Percentiles rank a stretch among this genome's conserved stretches.
phyloP scores from a whole-genome alignment of 2,888 invertebrate species.

The Oscheius sp. region DNA sequence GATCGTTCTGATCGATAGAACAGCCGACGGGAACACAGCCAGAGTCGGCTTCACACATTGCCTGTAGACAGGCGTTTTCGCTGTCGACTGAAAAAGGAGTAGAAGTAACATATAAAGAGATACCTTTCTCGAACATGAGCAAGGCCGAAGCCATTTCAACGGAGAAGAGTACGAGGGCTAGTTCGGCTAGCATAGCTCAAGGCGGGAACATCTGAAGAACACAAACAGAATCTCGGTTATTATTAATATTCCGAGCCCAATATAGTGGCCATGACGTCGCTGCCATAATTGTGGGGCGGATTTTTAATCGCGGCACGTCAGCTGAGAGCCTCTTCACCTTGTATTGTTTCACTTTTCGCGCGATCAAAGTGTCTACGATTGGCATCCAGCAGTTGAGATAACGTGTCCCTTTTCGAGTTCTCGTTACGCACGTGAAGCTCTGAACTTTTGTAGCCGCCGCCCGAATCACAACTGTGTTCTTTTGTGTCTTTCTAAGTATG shows the following conservation, averaged over 20 bases:
- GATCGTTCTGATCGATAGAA: slow-evolving; percentile 61
- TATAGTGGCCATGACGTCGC: slow-evolving; percentile 4
- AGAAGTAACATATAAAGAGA: background rate
- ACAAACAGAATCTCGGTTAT: background rate
- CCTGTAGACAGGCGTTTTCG: slow-evolving; percentile 67
- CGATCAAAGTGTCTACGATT: too few relatives aligned
- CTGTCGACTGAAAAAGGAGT: slow-evolving; percentile 61
- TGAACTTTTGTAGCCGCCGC: too few relatives aligned
- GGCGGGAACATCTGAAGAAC: slow-evolving; percentile 33
- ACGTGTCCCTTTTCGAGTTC: too few relatives aligned
- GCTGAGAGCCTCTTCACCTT: too few relatives aligned
- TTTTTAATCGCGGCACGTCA: background rate
- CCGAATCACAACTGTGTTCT: too few relatives aligned
- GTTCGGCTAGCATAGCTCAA: slow-evolving; percentile 29
- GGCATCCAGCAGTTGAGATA: too few relatives aligned
- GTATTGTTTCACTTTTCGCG: too few relatives aligned
- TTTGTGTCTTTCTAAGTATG: too few relatives aligned
- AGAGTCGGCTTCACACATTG: slow-evolving; percentile 71
- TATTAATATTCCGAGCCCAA: background rate
- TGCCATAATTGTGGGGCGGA: background rate
- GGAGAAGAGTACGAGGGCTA: slow-evolving; percentile 28
- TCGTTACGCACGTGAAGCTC: too few relatives aligned
- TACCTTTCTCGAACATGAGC: slow-evolving; percentile 44
- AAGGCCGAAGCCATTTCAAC: slow-evolving; percentile 25
- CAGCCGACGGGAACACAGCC: slow-evolving; percentile 71